Conservation (phyloP, 2,888 invertebrate species). For the Exephanes ischioxanthus region DNA sequence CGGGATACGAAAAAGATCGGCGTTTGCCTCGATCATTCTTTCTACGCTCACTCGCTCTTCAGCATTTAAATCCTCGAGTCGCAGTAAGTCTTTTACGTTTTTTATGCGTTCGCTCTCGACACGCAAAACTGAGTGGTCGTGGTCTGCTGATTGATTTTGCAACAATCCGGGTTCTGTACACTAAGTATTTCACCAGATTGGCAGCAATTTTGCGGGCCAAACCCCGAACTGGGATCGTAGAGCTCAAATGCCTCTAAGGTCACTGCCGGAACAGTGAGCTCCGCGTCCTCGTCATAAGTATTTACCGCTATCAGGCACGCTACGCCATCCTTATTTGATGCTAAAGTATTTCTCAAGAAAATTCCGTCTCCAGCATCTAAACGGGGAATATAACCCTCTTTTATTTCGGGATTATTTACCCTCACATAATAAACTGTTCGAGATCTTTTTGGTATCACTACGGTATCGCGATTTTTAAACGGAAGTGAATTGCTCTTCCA, state of each 20-base stretch:
- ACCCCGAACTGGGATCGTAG: not conserved
- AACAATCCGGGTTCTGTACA: not conserved
- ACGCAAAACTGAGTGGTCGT: not conserved
- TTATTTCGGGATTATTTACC: constrained; percentile 7
- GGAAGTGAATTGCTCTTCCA: constrained; percentile 2
- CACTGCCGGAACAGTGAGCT: constrained; percentile 16
- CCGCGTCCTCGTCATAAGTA: constrained; percentile 36
- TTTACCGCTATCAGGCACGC: constrained; percentile 45
- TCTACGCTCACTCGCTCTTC: constrained; percentile 12
- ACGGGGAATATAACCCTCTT: constrained; percentile 47
- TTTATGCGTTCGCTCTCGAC: not conserved
- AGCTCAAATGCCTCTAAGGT: constrained; percentile 9
- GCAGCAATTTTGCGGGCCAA: not conserved
- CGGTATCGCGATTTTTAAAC: constrained; percentile 22
- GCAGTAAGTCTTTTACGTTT: not conserved
- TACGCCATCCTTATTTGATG: constrained; percentile 33
- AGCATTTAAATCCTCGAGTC: constrained; percentile 7
- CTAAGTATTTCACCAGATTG: constrained; percentile 2
- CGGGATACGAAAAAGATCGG: constrained; percentile 16
- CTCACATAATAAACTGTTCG: constrained; percentile 8
- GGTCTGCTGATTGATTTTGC: not conserved
- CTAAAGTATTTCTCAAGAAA: constrained; percentile 20
- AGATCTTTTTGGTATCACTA: not conserved
- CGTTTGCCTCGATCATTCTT: not conserved
- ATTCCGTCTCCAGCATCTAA: constrained; percentile 25